Evolutionary conservation across 2,888 invertebrate species (phyloP), one percentile per base, ranked within the genome.

Genomic region (Ellobium chinense): DNA sequence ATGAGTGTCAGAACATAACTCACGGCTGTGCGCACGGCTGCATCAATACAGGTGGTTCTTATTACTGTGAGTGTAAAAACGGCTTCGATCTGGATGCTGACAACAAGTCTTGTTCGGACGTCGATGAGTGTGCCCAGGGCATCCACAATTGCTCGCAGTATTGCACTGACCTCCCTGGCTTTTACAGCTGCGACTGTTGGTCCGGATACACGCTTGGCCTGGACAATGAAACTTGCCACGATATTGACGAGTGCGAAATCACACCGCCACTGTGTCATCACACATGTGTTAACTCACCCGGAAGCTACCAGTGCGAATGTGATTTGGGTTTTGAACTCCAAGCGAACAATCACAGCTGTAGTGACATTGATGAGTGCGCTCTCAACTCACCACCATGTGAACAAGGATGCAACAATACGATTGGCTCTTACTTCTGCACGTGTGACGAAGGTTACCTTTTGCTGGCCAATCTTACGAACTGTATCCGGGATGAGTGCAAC

Each of bases 1-100:
- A n/a, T n/a, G n/a, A n/a, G n/a, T n/a, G n/a, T n/a, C n/a, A 66
- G 12, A 31, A 56, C 31, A 56, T 1, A 31, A 7, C 24, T 9
- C 2, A 4, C 1, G 36, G 0, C 18, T 73, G 73, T 27, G 9
- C 7, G 7, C 73, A 73, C 5, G 4, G n/a, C 36, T 73, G 73
- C 18, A 24, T 12, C 4, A 73, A 73, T 21, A 73, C 60, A 0
- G 31, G 7, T 27, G 94, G 94, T 9, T 88, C 92, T 54, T 94
- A 90, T 83, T 80, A 74, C 24, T 89, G 89, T 84, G 63, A 82
- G 1, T 89, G 89, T 84, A 68, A 70, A 36, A 79, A 76, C 27
- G 92, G 92, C 3, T 91, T 86, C 82, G 74, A 87, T 37, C 86
- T 91, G 21, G 69, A 31, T 60, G 2, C 54, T 21, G 79, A 74